Percentiles rank a stretch among this genome's conserved stretches.
These are phyloP conservation scores for Notothenia coriiceps DNA, from an alignment of 2,113 vertebrate genomes.

Conservation along the genomic window DNA sequence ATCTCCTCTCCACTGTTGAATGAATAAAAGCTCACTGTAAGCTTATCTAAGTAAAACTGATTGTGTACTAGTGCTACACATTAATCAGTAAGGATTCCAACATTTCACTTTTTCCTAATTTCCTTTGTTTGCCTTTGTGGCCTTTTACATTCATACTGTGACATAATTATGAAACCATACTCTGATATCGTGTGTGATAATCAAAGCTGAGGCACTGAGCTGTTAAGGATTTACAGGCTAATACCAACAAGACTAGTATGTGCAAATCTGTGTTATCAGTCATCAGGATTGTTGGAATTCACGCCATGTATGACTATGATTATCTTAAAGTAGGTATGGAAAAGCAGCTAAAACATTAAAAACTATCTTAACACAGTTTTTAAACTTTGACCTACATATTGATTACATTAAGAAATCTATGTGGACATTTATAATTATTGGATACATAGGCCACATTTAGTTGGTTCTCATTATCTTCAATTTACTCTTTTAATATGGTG, in stretches of 20 bases:
- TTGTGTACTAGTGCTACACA: too few relatives aligned
- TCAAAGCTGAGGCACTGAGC: slow-evolving; percentile 9
- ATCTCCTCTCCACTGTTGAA: not conserved
- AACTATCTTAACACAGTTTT: not conserved
- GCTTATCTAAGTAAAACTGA: not conserved
- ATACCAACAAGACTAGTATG: slow-evolving; percentile 42
- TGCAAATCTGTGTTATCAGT: slow-evolving; percentile 28
- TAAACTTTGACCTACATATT: not conserved
- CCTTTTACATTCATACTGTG: not conserved
- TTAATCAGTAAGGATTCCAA: not conserved
- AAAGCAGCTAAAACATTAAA: not conserved
- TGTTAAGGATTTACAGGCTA: slow-evolving; percentile 62
- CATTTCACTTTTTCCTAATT: not conserved
- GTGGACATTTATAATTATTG: not conserved
- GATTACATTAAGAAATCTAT: not conserved
- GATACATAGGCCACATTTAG: not conserved
- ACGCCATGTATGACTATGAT: not conserved
- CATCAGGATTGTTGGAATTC: not conserved
- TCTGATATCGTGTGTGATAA: slow-evolving; percentile 35
- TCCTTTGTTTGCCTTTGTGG: not conserved
- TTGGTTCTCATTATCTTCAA: too few relatives aligned
- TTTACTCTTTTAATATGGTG: too few relatives aligned
- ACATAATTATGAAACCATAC: slow-evolving; percentile 33
- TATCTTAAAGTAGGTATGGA: not conserved
- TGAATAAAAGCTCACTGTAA: not conserved